phyloP scores from a whole-genome alignment of 23 tunicate genomes.

The Trididemnum clinides region DNA sequence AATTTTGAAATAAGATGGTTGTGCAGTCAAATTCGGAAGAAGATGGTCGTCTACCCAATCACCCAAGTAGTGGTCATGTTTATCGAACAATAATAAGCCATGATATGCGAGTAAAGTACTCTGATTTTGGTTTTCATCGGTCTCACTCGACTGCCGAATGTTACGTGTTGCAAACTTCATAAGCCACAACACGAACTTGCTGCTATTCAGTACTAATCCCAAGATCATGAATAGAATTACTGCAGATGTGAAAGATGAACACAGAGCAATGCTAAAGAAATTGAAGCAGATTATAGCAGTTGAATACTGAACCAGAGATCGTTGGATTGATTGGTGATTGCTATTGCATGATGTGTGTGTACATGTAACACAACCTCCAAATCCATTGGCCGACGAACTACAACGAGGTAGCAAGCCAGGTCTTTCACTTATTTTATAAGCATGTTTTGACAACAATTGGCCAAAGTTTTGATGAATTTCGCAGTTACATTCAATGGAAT shows the following conservation, averaged over 20 bases:
- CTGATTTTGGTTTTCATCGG: not conserved
- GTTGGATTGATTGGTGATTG: not conserved
- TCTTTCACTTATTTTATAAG: not conserved
- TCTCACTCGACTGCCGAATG: not conserved
- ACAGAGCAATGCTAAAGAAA: not conserved
- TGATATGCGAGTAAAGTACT: not conserved
- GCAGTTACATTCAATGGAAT: slow-evolving; percentile 11
- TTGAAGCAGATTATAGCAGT: not conserved
- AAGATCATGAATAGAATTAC: not conserved
- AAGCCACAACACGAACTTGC: not conserved
- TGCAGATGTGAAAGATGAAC: not conserved
- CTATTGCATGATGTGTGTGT: not conserved
- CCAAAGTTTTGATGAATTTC: slow-evolving; percentile 9
- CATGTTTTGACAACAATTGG: not conserved
- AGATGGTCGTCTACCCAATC: not conserved
- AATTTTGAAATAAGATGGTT: not conserved
- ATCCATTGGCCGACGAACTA: not conserved
- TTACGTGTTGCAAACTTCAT: not conserved
- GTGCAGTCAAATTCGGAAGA: not conserved
- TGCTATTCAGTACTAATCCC: not conserved
- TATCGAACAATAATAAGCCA: not conserved
- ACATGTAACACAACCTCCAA: slow-evolving; percentile 25
- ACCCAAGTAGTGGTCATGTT: not conserved
- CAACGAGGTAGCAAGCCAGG: slow-evolving; percentile 16
- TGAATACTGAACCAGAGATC: not conserved